These are phyloP conservation scores for Sylvicola fuscatus DNA, from an alignment of 2,888 invertebrate species.

Conservation along the genomic window DNA sequence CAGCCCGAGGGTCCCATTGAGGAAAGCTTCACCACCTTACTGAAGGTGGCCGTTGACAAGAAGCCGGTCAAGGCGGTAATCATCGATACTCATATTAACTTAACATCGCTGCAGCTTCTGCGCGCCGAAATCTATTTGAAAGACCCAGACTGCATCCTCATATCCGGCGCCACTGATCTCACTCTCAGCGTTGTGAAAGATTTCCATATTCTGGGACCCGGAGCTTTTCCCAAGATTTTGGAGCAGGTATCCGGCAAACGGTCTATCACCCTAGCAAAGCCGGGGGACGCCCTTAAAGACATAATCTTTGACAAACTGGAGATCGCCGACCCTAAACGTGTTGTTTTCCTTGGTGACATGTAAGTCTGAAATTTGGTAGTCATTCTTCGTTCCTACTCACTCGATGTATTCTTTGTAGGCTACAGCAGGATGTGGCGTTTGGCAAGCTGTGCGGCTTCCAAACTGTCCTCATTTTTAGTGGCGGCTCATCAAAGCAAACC, in stretches of 20 bases:
- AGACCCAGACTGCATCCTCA: constrained; percentile 23
- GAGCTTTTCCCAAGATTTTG: constrained; percentile 22
- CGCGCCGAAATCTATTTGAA: constrained; percentile 24
- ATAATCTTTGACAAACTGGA: constrained; percentile 16
- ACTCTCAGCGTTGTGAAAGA: constrained; percentile 14
- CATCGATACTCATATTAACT: constrained; percentile 24
- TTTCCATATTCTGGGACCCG: constrained; percentile 22
- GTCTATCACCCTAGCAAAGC: constrained; percentile 27
- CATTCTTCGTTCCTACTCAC: background rate
- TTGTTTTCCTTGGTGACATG: constrained; percentile 72
- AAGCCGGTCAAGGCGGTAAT: constrained; percentile 27
- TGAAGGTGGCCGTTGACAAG: constrained; percentile 10
- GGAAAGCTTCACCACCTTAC: constrained; percentile 5
- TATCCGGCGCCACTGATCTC: constrained; percentile 26
- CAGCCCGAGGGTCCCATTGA: background rate
- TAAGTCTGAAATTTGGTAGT: constrained; percentile 20
- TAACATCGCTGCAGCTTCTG: constrained; percentile 24
- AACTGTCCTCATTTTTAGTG: constrained; percentile 46
- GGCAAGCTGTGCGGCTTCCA: constrained; percentile 48
- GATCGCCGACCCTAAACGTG: constrained; percentile 36
- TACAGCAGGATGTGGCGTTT: constrained; percentile 58
- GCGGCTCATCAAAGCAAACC: constrained; percentile 16
- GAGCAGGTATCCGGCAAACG: constrained; percentile 18
- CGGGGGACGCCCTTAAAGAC: constrained; percentile 21
- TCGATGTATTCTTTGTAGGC: constrained; percentile 27